phyloP scores from a whole-genome alignment of 1,140 invertebrate species.

The Coptotermes formosanus region DNA sequence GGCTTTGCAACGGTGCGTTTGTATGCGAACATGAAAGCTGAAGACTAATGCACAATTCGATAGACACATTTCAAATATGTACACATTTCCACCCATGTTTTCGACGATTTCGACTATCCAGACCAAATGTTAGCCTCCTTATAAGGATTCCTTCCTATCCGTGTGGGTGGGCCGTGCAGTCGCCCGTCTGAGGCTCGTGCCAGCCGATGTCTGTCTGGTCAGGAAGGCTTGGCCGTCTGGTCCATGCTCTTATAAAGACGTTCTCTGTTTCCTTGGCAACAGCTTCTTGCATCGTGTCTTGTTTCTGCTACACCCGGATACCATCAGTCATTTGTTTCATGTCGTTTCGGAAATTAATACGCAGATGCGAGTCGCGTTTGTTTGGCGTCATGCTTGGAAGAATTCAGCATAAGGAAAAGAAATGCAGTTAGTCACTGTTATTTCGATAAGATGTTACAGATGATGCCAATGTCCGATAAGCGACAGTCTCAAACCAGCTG shows the following conservation, averaged over 20 bases:
- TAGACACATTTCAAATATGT: too few relatives aligned
- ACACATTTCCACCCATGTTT: too few relatives aligned
- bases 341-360: background rate
- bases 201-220: background rate
- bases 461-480: background rate
- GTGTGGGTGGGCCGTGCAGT: background rate
- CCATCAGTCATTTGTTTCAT: background rate
- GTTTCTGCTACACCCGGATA: background rate
- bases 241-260: background rate
- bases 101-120: background rate
- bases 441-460: background rate
- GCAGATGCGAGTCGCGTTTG: background rate
- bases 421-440: background rate
- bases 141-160: background rate
- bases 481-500: background rate
- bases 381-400: background rate
- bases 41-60: too few relatives aligned
- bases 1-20: too few relatives aligned
- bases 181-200: background rate
- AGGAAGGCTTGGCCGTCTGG: conserved; percentile 12
- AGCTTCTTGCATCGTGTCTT: background rate
- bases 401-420: background rate
- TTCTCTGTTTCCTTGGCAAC: background rate
- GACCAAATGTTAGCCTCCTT: background rate
- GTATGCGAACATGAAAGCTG: too few relatives aligned